A percentile compares a stretch with the other conserved stretches of the same genome.
Conservation (phyloP, 2,888 invertebrate species). For the Palloptera scutellata region DNA sequence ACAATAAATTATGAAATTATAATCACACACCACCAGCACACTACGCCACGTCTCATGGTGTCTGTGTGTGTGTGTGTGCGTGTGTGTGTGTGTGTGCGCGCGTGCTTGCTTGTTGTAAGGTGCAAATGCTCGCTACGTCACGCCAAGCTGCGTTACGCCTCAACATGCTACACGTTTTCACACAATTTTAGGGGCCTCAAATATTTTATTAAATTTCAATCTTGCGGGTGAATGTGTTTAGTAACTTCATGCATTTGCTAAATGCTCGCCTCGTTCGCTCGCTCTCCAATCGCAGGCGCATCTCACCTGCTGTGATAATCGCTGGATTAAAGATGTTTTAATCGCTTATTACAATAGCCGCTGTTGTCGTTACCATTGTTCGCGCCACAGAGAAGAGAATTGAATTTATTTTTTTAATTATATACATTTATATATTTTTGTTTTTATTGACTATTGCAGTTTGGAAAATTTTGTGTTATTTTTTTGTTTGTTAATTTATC, state of each 20-base stretch:
- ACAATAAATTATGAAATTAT: conserved; percentile 28
- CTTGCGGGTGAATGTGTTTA: too few species aligned
- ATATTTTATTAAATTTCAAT: not conserved
- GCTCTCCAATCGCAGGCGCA: conserved; percentile 15
- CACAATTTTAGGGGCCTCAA: conserved; percentile 2
- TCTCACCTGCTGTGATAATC: conserved; percentile 60
- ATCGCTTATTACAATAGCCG: conserved; percentile 39
- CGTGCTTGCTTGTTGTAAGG: conserved; percentile 10
- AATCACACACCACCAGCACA: not conserved
- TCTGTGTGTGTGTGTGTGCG: too few species aligned
- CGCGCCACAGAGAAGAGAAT: not conserved
- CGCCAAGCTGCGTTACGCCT: not conserved
- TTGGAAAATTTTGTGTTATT: not conserved
- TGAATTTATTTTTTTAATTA: not conserved
- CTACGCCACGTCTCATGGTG: not conserved
- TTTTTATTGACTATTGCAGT: not conserved
- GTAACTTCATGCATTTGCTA: too few species aligned
- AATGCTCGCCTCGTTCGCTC: too few species aligned
- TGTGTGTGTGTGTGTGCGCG: too few species aligned
- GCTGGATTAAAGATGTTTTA: conserved; percentile 57
- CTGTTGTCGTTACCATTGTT: not conserved
- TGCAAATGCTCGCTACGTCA: conserved; percentile 12
- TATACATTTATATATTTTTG: not conserved
- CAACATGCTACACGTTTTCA: not conserved
- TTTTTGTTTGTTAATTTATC: not conserved